phyloP scores from a whole-genome alignment of 1,140 invertebrate genomes.

The Drosophila tani region DNA sequence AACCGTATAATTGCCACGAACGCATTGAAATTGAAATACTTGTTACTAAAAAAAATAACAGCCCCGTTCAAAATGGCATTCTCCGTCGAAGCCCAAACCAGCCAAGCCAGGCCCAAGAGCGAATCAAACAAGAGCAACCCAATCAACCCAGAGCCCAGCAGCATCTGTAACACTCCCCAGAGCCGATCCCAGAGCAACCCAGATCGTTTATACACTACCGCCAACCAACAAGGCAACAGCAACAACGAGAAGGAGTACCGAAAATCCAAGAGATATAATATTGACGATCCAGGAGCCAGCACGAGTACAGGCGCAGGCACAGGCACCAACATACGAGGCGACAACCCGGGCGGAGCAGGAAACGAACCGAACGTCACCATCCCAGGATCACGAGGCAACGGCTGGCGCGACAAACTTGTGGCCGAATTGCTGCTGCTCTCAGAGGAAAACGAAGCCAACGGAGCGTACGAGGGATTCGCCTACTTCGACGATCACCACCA shows the following conservation, averaged over 20 bases:
- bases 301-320: conserved; percentile 50
- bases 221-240: conserved; percentile 30
- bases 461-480: conserved; percentile 51
- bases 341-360: conserved; percentile 12
- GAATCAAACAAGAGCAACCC: conserved; percentile 61
- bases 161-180: conserved; percentile 35
- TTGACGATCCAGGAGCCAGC: conserved; percentile 84
- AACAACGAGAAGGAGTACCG: conserved; percentile 66
- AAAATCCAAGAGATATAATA: conserved; percentile 82
- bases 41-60: conserved; percentile 33
- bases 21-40: conserved; percentile 18
- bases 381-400: conserved; percentile 6
- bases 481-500: conserved; percentile 53
- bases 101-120: conserved; percentile 78
- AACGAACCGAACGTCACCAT: background rate
- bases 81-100: conserved; percentile 71
- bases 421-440: conserved; percentile 59
- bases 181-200: conserved; percentile 36
- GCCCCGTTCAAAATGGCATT: conserved; percentile 85
- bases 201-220: conserved; percentile 40
- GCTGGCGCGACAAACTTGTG: conserved; percentile 55
- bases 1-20: conserved; percentile 25
- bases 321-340: conserved; percentile 58
- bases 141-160: conserved; percentile 43
- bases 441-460: conserved; percentile 64